Evolutionary conservation across 2,113 vertebrate genomes (phyloP).

Genomic region (Polypterus senegalus): DNA sequence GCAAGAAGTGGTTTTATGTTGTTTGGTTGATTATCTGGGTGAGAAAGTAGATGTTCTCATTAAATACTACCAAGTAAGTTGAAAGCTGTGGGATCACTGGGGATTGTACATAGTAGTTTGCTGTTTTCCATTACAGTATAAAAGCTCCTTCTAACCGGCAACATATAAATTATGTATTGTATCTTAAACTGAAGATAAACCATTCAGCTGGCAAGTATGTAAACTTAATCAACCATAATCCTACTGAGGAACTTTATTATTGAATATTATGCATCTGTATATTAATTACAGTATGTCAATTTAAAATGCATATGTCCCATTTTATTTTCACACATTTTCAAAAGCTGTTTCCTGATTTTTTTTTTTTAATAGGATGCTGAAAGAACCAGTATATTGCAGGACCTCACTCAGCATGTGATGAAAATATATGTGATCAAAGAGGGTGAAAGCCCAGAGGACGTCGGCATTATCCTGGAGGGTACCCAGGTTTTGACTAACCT

Average conservation of each 20-base stretch:
- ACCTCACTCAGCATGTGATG: conserved; percentile 17
- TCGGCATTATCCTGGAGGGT: conserved; percentile 15
- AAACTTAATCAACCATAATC: not conserved
- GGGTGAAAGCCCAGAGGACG: conserved; percentile 2
- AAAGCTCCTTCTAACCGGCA: too few relatives aligned
- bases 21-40: too few relatives aligned
- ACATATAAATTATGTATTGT: too few relatives aligned
- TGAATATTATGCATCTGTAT: not conserved
- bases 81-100: too few relatives aligned
- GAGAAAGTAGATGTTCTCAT: too few relatives aligned
- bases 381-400: conserved; percentile 15
- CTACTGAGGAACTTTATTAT: conserved; percentile 14
- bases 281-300: not conserved
- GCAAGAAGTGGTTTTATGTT: too few relatives aligned
- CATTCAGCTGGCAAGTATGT: too few relatives aligned
- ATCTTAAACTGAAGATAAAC: too few relatives aligned
- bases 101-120: too few relatives aligned
- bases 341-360: conserved; percentile 8
- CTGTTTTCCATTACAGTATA: too few relatives aligned
- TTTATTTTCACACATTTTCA: conserved; percentile 3
- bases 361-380: conserved; percentile 20
- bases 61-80: too few relatives aligned
- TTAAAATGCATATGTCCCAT: not conserved
- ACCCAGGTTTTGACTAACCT: conserved; percentile 9
- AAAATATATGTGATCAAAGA: conserved; percentile 12